Evolutionary conservation across 1,140 invertebrate genomes (phyloP).

Genomic region (Orussus abietinus): DNA sequence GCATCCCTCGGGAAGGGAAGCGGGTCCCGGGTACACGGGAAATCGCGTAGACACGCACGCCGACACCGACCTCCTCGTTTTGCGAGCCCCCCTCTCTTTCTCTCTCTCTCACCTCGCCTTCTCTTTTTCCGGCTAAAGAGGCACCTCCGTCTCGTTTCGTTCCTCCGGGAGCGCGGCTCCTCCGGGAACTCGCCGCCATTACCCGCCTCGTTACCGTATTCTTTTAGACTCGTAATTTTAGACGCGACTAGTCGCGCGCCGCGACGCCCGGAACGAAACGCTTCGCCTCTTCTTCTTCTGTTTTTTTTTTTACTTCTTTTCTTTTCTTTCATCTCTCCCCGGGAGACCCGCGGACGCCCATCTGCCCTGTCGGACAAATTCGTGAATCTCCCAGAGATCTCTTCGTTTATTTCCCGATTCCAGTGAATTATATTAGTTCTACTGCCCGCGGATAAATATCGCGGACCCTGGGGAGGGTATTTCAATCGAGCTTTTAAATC

Average conservation of each 20-base stretch:
- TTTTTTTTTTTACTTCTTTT: constrained; percentile 5
- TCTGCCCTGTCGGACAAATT: no score
- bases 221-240: not conserved
- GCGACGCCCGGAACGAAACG: constrained; percentile 14
- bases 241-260: not conserved
- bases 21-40: no score
- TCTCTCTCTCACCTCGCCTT: constrained; percentile 7
- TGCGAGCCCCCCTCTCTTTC: constrained; percentile 13
- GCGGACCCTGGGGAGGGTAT: no score
- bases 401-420: no score
- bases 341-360: no score
- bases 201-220: constrained; percentile 3
- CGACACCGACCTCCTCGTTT: no score
- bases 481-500: no score
- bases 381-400: no score
- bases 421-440: no score
- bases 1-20: no score
- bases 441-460: no score
- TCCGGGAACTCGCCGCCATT: not conserved
- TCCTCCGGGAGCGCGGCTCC: not conserved
- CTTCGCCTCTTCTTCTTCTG: constrained; percentile 3
- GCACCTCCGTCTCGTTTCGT: constrained; percentile 3
- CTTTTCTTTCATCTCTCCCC: not conserved
- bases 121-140: constrained; percentile 13
- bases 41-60: no score